phyloP scores from a whole-genome alignment of 1,140 invertebrate species.

The Drosophila ohnishii region DNA sequence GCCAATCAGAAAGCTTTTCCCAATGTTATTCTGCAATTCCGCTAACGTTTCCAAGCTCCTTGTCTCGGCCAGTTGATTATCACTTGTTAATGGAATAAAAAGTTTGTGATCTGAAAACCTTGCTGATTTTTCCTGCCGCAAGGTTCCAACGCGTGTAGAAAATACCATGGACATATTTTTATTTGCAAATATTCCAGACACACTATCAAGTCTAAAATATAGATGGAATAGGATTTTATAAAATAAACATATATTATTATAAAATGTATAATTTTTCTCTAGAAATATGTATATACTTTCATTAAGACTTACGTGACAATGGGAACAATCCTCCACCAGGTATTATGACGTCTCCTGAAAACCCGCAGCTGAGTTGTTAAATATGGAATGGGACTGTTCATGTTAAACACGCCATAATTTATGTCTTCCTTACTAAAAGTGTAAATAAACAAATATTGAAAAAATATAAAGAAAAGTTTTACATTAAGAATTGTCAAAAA shows the following conservation, averaged over 20 bases:
- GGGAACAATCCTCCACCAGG: slow-evolving; percentile 59
- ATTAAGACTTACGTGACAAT: slow-evolving; percentile 30
- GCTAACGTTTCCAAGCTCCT: not conserved
- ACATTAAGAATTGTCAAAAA: not conserved
- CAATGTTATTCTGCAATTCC: slow-evolving; percentile 4
- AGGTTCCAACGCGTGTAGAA: slow-evolving; percentile 35
- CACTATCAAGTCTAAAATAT: slow-evolving; percentile 48
- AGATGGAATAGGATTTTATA: no score
- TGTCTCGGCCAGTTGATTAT: not conserved
- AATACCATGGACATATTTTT: slow-evolving; percentile 49
- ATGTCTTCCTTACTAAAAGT: slow-evolving; percentile 10
- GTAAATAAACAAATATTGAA: not conserved
- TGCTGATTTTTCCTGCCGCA: slow-evolving; percentile 19
- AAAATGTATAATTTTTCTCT: not conserved
- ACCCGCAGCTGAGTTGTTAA: slow-evolving; percentile 47
- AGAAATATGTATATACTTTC: not conserved
- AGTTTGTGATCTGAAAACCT: slow-evolving; percentile 28
- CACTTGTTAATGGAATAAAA: slow-evolving; percentile 10
- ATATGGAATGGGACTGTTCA: slow-evolving; percentile 40
- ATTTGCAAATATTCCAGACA: slow-evolving; percentile 51
- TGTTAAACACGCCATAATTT: slow-evolving; percentile 35
- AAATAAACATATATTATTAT: no score
- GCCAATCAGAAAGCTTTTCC: slow-evolving; percentile 17
- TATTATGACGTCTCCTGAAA: slow-evolving; percentile 46
- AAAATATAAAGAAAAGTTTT: no score